Conservation (phyloP, 2,113 vertebrate genomes). For the Colistium nudipinnis region DNA sequence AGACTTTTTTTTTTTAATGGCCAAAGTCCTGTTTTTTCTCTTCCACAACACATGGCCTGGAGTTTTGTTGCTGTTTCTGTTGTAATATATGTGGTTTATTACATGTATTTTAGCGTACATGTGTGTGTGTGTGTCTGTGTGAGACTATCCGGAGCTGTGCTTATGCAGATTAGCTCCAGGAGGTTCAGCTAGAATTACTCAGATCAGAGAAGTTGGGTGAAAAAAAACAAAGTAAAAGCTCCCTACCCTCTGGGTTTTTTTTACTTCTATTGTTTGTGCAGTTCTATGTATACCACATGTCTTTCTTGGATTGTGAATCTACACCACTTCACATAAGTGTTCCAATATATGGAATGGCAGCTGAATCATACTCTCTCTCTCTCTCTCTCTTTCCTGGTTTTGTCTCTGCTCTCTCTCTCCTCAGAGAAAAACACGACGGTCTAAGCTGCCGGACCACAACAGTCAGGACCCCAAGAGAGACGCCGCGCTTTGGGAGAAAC, state of each 20-base stretch:
- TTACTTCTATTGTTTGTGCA: constrained; percentile 40
- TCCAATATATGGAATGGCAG: constrained; percentile 17
- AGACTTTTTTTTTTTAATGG: constrained; percentile 36
- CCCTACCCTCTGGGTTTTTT: constrained; percentile 40
- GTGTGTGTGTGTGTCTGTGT: constrained; percentile 17
- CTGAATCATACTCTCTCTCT: neutral
- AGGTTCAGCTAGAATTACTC: constrained; percentile 66
- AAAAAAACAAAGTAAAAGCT: constrained; percentile 50
- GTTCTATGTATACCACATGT: constrained; percentile 48
- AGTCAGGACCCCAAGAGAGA: constrained; percentile 84
- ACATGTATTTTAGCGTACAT: constrained; percentile 27
- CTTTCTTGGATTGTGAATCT: constrained; percentile 38
- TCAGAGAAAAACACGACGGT: constrained; percentile 87
- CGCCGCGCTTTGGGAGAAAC: constrained; percentile 79
- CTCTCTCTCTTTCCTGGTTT: neutral
- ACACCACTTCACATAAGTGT: constrained; percentile 7
- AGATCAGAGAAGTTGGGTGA: constrained; percentile 22
- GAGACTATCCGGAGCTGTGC: constrained; percentile 26
- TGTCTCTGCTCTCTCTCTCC: constrained; percentile 24
- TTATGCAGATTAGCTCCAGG: constrained; percentile 57
- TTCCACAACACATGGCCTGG: no score
- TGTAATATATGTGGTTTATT: constrained; percentile 44
- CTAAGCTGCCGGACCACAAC: constrained; percentile 88
- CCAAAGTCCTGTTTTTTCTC: neutral
- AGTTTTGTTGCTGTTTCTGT: constrained; percentile 22